phyloP scores from a whole-genome alignment of 2,797 vertebrate species.

The Eospalax fontanierii region DNA sequence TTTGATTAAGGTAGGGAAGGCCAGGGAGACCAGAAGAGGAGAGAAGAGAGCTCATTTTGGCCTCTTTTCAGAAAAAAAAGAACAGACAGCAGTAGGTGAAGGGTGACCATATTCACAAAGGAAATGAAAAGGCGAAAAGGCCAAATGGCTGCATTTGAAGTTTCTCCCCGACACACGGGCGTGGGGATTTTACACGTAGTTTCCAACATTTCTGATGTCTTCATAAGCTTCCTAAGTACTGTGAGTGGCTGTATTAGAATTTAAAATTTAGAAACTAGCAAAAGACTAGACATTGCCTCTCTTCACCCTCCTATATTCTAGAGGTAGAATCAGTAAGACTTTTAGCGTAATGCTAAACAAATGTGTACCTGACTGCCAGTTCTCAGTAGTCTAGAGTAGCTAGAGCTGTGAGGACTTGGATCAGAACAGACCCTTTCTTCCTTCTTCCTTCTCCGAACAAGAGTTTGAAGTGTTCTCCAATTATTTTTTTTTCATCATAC shows the following conservation, averaged over 20 bases:
- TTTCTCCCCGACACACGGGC: neutral
- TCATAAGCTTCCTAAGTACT: neutral
- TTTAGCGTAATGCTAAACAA: neutral
- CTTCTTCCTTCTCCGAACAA: neutral
- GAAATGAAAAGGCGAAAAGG: neutral
- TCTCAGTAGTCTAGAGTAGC: neutral
- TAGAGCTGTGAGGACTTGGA: too few relatives aligned
- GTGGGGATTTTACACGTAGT: neutral
- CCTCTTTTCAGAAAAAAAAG: neutral
- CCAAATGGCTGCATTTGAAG: neutral
- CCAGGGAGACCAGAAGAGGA: neutral
- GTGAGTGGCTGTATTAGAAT: neutral
- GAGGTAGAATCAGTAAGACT: neutral
- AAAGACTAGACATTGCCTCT: neutral
- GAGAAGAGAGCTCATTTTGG: neutral
- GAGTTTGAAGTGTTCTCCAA: neutral
- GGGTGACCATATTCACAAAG: neutral
- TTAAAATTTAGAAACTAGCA: conserved; percentile 21
- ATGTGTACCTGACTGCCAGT: neutral
- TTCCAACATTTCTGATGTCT: neutral
- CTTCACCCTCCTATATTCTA: neutral
- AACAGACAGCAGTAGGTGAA: neutral
- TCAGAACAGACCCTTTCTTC: neutral
- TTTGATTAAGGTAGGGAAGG: conserved; percentile 53
- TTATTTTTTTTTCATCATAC: neutral